Conservation (phyloP, 2,888 invertebrate species). For the Drosophila silvestris region DNA sequence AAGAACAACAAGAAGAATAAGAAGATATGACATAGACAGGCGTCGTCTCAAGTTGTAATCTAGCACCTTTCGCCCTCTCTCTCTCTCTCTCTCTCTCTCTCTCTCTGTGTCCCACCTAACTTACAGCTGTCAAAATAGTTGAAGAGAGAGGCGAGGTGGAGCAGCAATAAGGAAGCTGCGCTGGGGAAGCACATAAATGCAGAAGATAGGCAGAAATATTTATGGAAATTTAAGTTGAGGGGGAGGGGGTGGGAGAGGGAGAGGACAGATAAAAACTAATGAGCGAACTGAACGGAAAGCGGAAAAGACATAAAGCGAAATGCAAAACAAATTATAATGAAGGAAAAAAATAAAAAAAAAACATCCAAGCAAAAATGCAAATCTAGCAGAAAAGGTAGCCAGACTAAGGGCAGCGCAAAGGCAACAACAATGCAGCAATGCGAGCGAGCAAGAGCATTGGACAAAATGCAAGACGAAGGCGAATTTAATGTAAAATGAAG, state of each 20-base stretch:
- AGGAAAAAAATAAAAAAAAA: conserved; percentile 21
- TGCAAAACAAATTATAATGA: conserved; percentile 51
- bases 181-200: conserved; percentile 25
- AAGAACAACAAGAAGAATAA: neutral
- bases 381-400: conserved; percentile 50
- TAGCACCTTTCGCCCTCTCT: conserved; percentile 10
- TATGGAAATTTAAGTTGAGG: conserved; percentile 46
- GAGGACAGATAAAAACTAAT: conserved; percentile 56
- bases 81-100: neutral
- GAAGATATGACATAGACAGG: conserved; percentile 27
- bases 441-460: conserved; percentile 11
- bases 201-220: conserved; percentile 22
- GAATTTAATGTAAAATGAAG: conserved; percentile 52
- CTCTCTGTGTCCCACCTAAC: too few species aligned
- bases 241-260: conserved; percentile 4
- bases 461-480: conserved; percentile 51
- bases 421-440: conserved; percentile 5
- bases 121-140: conserved; percentile 27
- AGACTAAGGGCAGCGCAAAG: conserved; percentile 34
- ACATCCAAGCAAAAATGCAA: conserved; percentile 44
- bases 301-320: conserved; percentile 52
- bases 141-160: conserved; percentile 8
- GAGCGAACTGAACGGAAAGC: conserved; percentile 44
- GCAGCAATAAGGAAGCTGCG: conserved; percentile 42
- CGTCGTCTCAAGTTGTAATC: conserved; percentile 49